Evolutionary conservation across 2,797 vertebrate genomes (phyloP).

Genomic region (Hafferia zeledoni): DNA sequence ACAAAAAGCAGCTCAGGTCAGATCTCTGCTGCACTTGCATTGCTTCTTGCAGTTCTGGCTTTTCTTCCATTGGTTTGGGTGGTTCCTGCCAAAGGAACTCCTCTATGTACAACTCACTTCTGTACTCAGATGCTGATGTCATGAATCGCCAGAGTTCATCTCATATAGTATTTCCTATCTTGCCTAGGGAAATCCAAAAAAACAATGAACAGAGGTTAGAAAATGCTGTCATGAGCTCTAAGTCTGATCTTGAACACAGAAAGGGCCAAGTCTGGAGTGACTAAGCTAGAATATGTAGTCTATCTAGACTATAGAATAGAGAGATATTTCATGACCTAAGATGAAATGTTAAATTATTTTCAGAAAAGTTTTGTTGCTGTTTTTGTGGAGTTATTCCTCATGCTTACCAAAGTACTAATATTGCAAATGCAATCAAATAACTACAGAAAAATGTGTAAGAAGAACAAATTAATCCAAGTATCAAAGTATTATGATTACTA

Average conservation of each 20-base stretch:
- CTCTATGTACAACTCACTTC: neutral
- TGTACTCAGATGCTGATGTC: neutral
- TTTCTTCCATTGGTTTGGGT: neutral
- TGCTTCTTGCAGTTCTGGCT: neutral
- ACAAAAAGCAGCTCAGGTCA: neutral
- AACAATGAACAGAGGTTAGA: neutral
- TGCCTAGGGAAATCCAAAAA: neutral
- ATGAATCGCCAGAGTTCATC: neutral
- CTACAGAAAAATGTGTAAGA: neutral
- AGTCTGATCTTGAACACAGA: neutral
- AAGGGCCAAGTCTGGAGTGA: neutral
- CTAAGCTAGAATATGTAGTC: neutral
- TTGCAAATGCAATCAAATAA: neutral
- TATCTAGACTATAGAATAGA: neutral
- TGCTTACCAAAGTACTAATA: neutral
- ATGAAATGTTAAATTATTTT: neutral
- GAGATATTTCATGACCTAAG: neutral
- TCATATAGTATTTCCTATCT: neutral
- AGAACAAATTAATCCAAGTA: neutral
- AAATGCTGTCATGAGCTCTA: neutral
- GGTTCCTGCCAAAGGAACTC: neutral
- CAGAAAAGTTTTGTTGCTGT: accelerated
- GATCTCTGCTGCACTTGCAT: neutral
- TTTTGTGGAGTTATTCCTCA: neutral
- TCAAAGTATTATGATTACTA: neutral